Percentiles rank a stretch among this genome's conserved stretches.
phyloP scores from a whole-genome alignment of 2,888 invertebrate species.

The Epinotia bilunana region DNA sequence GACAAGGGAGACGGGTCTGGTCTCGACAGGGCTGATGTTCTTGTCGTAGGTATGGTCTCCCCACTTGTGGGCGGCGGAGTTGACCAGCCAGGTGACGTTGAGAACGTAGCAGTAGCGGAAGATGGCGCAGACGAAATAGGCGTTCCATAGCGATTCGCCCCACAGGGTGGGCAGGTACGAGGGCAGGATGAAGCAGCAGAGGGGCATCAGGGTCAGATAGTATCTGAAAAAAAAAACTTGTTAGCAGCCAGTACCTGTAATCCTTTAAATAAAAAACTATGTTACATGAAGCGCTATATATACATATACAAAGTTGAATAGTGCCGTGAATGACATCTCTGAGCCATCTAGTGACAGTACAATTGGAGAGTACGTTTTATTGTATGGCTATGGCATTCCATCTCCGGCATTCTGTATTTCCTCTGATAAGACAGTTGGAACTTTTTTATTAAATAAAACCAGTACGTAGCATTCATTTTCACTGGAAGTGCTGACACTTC shows the following conservation, averaged over 20 bases:
- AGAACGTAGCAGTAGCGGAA: slow-evolving; percentile 91
- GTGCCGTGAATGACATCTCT: too few species aligned
- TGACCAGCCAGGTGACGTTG: slow-evolving; percentile 95
- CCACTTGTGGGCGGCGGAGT: slow-evolving; percentile 93
- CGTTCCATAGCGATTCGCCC: slow-evolving; percentile 88
- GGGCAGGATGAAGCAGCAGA: slow-evolving; percentile 91
- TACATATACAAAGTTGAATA: too few species aligned
- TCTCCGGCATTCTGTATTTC: too few species aligned
- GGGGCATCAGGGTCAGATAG: slow-evolving; percentile 89
- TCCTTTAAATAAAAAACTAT: too few species aligned
- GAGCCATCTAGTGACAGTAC: too few species aligned
- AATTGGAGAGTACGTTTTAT: too few species aligned
- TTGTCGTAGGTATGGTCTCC: slow-evolving; percentile 90
- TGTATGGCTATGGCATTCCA: too few species aligned
- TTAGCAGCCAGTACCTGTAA: background rate
- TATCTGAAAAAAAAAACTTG: slow-evolving; percentile 79
- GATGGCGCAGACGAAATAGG: slow-evolving; percentile 87
- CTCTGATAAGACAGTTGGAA: too few species aligned
- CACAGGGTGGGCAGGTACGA: slow-evolving; percentile 89
- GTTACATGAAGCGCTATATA: too few species aligned
- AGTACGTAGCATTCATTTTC: too few species aligned
- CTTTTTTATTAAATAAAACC: too few species aligned
- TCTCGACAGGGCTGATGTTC: slow-evolving; percentile 89
- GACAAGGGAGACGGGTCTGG: slow-evolving; percentile 85
- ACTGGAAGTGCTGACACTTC: too few species aligned